Percentiles rank a stretch among this genome's conserved stretches.
These are phyloP conservation scores for Trigoniulus corallinus DNA, from an alignment of 1,140 invertebrate genomes.

Conservation along the genomic window DNA sequence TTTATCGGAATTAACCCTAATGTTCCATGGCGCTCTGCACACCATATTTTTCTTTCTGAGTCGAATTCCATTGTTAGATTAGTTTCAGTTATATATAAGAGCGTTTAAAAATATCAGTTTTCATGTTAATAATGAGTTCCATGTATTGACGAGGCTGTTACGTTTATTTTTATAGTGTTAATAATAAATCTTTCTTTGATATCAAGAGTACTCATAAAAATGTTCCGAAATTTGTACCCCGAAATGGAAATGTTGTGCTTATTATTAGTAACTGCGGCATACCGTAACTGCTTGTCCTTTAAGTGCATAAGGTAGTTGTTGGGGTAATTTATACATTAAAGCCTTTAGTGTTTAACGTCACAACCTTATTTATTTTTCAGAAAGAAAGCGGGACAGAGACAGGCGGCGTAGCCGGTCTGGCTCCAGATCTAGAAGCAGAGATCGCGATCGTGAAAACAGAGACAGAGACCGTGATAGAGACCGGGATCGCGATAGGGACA, in stretches of 20 bases:
- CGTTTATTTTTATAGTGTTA: too few relatives aligned
- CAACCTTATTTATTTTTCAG: background rate
- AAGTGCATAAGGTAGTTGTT: too few relatives aligned
- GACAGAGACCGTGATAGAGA: slow-evolving; percentile 10
- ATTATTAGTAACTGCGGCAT: background rate
- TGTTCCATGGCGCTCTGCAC: too few relatives aligned
- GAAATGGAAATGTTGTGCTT: background rate
- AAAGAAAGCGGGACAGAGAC: background rate
- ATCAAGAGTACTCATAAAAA: too few relatives aligned
- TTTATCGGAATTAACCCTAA: too few relatives aligned
- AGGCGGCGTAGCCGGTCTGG: background rate
- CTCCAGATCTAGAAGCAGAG: background rate
- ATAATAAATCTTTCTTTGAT: too few relatives aligned
- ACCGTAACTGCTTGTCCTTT: too few relatives aligned
- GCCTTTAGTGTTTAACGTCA: background rate
- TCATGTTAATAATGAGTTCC: background rate
- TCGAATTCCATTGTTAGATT: too few relatives aligned
- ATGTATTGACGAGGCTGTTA: background rate
- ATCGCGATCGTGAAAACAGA: slow-evolving; percentile 10
- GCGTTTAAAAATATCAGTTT: background rate
- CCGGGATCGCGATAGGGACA: slow-evolving; percentile 19
- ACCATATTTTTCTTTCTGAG: too few relatives aligned
- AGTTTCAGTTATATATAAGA: background rate
- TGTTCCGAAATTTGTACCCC: background rate
- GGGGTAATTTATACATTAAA: too few relatives aligned